phyloP scores from a whole-genome alignment of 1,140 invertebrate species.

The Drosophila leontia region DNA sequence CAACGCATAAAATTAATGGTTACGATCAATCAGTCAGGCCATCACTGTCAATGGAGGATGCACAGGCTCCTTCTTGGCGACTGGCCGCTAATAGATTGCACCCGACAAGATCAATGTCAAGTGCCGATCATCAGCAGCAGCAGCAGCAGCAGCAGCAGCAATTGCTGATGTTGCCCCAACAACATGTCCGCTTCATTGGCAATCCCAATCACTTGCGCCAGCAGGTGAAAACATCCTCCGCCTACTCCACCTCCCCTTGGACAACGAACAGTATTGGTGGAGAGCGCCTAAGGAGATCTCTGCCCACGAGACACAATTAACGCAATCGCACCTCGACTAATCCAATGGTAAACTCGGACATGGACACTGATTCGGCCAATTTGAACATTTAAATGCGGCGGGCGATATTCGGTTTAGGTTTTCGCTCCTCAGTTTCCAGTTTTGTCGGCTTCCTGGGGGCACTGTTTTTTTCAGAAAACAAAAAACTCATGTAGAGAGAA shows the following conservation, averaged over 20 bases:
- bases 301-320: slow-evolving; percentile 70
- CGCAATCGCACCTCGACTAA: slow-evolving; percentile 51
- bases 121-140: slow-evolving; percentile 52
- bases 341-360: slow-evolving; percentile 28
- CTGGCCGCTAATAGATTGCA: slow-evolving; percentile 76
- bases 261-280: not conserved
- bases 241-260: slow-evolving; percentile 6
- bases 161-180: slow-evolving; percentile 28
- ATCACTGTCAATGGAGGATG: slow-evolving; percentile 73
- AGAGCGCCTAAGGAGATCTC: slow-evolving; percentile 45
- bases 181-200: slow-evolving; percentile 57
- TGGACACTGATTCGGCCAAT: slow-evolving; percentile 61
- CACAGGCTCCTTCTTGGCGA: slow-evolving; percentile 30
- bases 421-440: slow-evolving; percentile 19
- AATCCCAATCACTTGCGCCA: slow-evolving; percentile 62
- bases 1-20: slow-evolving; percentile 81
- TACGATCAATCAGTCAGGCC: slow-evolving; percentile 82
- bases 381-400: slow-evolving; percentile 43
- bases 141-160: slow-evolving; percentile 27
- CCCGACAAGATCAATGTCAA: slow-evolving; percentile 80
- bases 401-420: slow-evolving; percentile 28
- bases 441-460: slow-evolving; percentile 31
- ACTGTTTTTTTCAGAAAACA: slow-evolving; percentile 11
- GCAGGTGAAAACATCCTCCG: slow-evolving; percentile 67
- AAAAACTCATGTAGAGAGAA: slow-evolving; percentile 38